Conservation (phyloP, 2,888 invertebrate genomes). For the Thymelicus lineola region DNA sequence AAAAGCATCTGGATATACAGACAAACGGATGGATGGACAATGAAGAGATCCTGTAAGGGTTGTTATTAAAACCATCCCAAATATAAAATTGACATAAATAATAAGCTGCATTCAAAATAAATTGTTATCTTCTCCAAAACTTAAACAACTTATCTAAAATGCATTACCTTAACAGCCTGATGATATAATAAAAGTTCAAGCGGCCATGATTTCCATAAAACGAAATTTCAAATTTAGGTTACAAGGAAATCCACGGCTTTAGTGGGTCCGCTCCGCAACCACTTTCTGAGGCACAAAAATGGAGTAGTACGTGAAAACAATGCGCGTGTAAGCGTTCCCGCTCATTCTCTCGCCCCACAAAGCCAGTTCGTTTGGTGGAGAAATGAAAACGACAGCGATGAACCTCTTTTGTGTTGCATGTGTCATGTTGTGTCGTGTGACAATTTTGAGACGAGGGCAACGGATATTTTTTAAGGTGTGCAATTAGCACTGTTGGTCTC, state of each 20-base stretch:
- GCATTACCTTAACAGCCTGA: too few relatives aligned
- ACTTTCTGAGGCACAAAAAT: neutral
- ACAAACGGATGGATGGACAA: too few relatives aligned
- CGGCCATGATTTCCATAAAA: neutral
- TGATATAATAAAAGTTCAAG: too few relatives aligned
- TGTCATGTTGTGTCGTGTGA: conserved; percentile 31
- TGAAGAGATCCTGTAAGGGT: too few relatives aligned
- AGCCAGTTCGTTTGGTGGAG: conserved; percentile 48
- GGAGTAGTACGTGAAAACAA: conserved; percentile 3
- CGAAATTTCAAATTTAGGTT: conserved; percentile 1
- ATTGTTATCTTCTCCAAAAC: too few relatives aligned
- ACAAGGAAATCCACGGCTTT: conserved; percentile 5
- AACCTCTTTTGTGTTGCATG: conserved; percentile 65
- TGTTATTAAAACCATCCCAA: too few relatives aligned
- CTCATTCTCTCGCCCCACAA: conserved; percentile 23
- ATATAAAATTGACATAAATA: too few relatives aligned
- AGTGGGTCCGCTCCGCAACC: neutral
- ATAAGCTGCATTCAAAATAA: too few relatives aligned
- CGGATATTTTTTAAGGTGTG: conserved; percentile 6
- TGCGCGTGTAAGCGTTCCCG: conserved; percentile 14
- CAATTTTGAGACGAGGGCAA: conserved; percentile 17
- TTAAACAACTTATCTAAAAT: too few relatives aligned
- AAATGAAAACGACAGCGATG: conserved; percentile 74
- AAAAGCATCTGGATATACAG: too few relatives aligned
- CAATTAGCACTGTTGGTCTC: neutral